Evolutionary conservation across 2,888 invertebrate species (phyloP).

Genomic region (Pandemis corylana): DNA sequence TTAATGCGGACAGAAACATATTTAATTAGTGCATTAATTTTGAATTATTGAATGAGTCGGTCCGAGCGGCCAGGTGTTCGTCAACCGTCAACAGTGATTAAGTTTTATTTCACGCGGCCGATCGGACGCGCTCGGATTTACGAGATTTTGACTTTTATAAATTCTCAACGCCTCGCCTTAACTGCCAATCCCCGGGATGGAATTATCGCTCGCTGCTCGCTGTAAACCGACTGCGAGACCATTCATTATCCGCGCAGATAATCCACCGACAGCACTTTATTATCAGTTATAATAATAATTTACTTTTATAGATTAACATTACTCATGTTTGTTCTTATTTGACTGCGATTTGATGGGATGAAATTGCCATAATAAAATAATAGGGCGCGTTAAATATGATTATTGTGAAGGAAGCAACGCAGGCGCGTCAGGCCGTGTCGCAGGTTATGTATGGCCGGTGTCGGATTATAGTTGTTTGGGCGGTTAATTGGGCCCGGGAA

Average conservation of each 20-base stretch:
- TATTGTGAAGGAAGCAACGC: conserved; percentile 56
- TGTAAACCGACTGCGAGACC: conserved; percentile 72
- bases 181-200: conserved; percentile 72
- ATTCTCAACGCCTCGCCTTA: conserved; percentile 77
- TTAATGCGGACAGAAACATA: conserved; percentile 78
- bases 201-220: conserved; percentile 74
- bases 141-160: conserved; percentile 81
- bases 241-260: conserved; percentile 80
- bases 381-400: conserved; percentile 65
- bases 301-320: conserved; percentile 83
- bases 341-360: conserved; percentile 75
- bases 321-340: conserved; percentile 83
- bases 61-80: conserved; percentile 75
- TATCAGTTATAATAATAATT: conserved; percentile 84
- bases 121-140: conserved; percentile 66
- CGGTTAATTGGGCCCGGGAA: conserved; percentile 69
- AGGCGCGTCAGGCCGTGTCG: conserved; percentile 53
- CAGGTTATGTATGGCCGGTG: conserved; percentile 55
- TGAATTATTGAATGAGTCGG: conserved; percentile 75
- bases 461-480: conserved; percentile 69
- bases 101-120: conserved; percentile 74
- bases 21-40: conserved; percentile 83
- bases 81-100: conserved; percentile 82
- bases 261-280: conserved; percentile 82
- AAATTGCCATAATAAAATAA: conserved; percentile 78